Evolutionary conservation across 2,888 invertebrate genomes (phyloP).

Genomic region (Megastigmus dorsalis): DNA sequence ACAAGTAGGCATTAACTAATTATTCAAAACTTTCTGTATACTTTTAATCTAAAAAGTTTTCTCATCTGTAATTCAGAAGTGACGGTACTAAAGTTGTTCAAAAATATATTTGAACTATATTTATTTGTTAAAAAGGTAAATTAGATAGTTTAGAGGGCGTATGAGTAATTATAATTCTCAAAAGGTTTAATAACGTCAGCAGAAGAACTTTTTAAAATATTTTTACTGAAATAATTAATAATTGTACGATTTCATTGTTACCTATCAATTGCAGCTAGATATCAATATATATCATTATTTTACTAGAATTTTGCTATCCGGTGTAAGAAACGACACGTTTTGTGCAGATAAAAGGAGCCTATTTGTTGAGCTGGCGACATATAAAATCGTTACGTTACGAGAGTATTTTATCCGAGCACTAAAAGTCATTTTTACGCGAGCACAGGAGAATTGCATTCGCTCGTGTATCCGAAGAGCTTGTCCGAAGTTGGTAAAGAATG

Average conservation of each 20-base stretch:
- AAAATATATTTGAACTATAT: too few relatives aligned
- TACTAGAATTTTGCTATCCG: neutral
- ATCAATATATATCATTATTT: neutral
- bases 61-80: too few relatives aligned
- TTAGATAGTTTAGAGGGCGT: too few relatives aligned
- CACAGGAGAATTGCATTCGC: neutral
- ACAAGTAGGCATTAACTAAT: too few relatives aligned
- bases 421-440: conserved; percentile 33
- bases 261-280: too few relatives aligned
- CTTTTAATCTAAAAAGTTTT: too few relatives aligned
- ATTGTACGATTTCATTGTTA: too few relatives aligned
- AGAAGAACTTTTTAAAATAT: neutral
- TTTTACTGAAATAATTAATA: too few relatives aligned
- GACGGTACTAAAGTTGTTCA: too few relatives aligned
- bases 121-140: too few relatives aligned
- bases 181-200: neutral
- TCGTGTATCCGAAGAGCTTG: neutral
- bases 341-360: conserved; percentile 10
- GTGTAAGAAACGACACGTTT: neutral
- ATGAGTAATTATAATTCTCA: neutral
- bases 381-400: conserved; percentile 30
- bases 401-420: conserved; percentile 19
- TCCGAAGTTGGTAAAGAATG: neutral
- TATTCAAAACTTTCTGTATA: too few relatives aligned
- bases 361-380: neutral